phyloP scores from a whole-genome alignment of 2,888 invertebrate genomes.

The Xiphydria camelus region DNA sequence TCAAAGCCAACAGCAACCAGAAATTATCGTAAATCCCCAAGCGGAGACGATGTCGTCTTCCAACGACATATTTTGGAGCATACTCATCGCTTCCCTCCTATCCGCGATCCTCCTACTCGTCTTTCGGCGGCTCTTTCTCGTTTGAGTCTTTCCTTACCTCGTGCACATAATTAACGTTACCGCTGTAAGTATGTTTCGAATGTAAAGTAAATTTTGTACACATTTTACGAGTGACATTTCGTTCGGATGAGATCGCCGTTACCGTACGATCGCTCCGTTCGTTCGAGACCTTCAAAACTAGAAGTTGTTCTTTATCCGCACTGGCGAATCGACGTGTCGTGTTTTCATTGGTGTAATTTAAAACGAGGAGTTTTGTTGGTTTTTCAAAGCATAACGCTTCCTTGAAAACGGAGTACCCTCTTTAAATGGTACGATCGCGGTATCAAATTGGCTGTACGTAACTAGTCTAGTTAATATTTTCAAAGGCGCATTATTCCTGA shows the following conservation, averaged over 20 bases:
- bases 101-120: constrained; percentile 58
- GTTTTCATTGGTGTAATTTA: no score
- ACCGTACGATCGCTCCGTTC: no score
- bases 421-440: no score
- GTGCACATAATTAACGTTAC: constrained; percentile 15
- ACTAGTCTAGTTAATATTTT: no score
- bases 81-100: constrained; percentile 58
- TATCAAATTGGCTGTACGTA: neutral
- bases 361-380: no score
- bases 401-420: no score
- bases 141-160: constrained; percentile 38
- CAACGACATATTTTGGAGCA: constrained; percentile 61
- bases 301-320: no score
- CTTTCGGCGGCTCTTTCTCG: constrained; percentile 59
- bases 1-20: constrained; percentile 52
- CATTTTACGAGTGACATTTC: constrained; percentile 36
- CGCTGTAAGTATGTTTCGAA: constrained; percentile 29
- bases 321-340: no score
- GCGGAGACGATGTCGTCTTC: constrained; percentile 50
- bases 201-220: constrained; percentile 40
- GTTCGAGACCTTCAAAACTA: no score
- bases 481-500: no score
- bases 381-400: no score
- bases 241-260: constrained; percentile 6
- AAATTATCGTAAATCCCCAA: constrained; percentile 46